Percentiles rank a stretch among this genome's conserved stretches.
Evolutionary conservation across 2,113 vertebrate genomes (phyloP).

Genomic region (Isichthys henryi): DNA sequence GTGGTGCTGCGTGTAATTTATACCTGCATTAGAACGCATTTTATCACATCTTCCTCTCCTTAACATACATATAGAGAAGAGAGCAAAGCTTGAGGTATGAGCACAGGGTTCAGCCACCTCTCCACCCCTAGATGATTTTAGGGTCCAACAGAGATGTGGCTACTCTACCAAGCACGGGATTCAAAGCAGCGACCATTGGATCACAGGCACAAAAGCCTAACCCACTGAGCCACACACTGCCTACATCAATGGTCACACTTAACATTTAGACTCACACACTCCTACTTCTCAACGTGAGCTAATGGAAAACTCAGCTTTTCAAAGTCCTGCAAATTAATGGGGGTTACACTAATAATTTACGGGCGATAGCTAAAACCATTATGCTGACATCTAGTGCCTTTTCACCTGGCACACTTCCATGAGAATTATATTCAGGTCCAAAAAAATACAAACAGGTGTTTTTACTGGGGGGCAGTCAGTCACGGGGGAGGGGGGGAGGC

Average conservation of each 20-base stretch:
- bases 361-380: neutral
- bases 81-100: neutral
- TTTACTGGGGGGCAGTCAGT: constrained; percentile 33
- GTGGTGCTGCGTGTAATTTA: neutral
- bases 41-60: neutral
- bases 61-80: neutral
- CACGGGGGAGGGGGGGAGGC: constrained; percentile 23
- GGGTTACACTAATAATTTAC: neutral
- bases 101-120: neutral
- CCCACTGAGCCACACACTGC: neutral
- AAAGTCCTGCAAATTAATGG: neutral
- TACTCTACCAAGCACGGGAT: neutral
- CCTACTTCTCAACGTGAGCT: neutral
- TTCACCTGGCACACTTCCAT: neutral
- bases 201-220: neutral
- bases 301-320: neutral
- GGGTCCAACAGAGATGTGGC: neutral
- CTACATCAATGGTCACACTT: neutral
- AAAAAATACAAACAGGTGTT: constrained; percentile 62
- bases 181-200: neutral
- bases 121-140: neutral
- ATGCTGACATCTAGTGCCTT: neutral
- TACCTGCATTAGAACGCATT: neutral
- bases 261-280: neutral
- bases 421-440: constrained; percentile 47